Evolutionary conservation across 2,888 invertebrate genomes (phyloP), one percentile per base, ranked within the genome.

Genomic region (Melanchra persicariae): DNA sequence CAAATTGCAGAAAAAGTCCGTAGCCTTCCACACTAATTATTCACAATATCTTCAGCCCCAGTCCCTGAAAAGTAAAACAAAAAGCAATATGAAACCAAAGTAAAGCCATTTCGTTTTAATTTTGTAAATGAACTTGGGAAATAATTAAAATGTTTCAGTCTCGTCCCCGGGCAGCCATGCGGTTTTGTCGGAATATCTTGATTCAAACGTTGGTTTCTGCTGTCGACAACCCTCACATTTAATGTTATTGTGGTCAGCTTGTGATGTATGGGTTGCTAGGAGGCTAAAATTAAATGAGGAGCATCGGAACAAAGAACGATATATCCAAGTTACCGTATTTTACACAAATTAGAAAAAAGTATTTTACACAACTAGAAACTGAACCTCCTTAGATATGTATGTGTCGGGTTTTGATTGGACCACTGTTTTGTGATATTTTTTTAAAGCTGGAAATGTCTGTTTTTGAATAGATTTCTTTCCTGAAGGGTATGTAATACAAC

Each of bases 101-200:
- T 37, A 60, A 69, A 74, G 57, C 52, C 64, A 63, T 51, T 51
- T 30, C 22, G 66, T 69, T 70, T 71, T 74, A 74, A 82, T 83
- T 80, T 74, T 49, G 59, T 43, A 58, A 84, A 77, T 79, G 69
- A 82, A 77, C 59, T 79, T 67, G 34, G 17, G 63, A 57, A 64
- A 79, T 84, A 77, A 84, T 84, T 77, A 65, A 75, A 83, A 83
- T 77, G 55, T 75, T 84, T 70, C 51, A 49, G 52, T 22, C 43
- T 37, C 17, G 49, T 43, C 66, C 51, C 22, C 10, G 17, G 47
- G 5, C n/a, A n/a, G 43, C 37, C 68, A 58, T 58, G 78, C 30
- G 82, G 78, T 62, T 71, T 22, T 19, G 37, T 43, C n/a, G 10
- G 40, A 12, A 70, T 43, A 71, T 64, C 71, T 81, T 57, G 47